phyloP scores from a whole-genome alignment of 2,797 vertebrate genomes.

The Hyperoplus lanceolatus region DNA sequence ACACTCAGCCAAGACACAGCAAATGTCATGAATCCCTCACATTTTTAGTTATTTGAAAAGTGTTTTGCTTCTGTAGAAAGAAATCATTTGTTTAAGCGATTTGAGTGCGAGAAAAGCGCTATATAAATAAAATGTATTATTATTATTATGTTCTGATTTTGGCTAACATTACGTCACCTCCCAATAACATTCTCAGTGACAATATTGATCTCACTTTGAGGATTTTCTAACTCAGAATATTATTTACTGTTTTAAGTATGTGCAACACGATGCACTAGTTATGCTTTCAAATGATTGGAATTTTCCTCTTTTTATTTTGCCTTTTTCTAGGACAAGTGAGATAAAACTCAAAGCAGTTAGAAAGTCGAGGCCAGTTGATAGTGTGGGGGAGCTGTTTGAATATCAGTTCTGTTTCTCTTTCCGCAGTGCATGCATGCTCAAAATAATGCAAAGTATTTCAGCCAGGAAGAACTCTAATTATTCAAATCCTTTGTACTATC shows the following conservation, averaged over 20 bases:
- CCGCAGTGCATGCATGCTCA: conserved; percentile 17
- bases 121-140: too few species aligned
- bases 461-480: conserved; percentile 26
- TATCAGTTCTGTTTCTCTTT: conserved; percentile 19
- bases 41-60: not conserved
- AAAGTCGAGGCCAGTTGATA: conserved; percentile 24
- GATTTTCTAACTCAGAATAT: too few species aligned
- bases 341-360: conserved; percentile 32
- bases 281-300: conserved; percentile 19
- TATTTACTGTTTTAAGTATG: conserved; percentile 7
- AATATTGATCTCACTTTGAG: not conserved
- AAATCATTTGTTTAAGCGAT: not conserved
- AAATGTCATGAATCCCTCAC: not conserved
- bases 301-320: conserved; percentile 17
- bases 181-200: conserved; percentile 3
- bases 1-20: conserved; percentile 14
- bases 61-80: conserved; percentile 9
- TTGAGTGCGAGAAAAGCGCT: too few species aligned
- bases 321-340: conserved; percentile 19
- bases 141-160: not conserved
- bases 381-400: conserved; percentile 23
- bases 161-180: conserved; percentile 14
- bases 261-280: not conserved
- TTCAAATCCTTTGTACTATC: conserved; percentile 24
- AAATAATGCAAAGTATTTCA: conserved; percentile 30